Conservation (phyloP, 2,888 invertebrate species). For the Drosophila suboccidentalis region DNA sequence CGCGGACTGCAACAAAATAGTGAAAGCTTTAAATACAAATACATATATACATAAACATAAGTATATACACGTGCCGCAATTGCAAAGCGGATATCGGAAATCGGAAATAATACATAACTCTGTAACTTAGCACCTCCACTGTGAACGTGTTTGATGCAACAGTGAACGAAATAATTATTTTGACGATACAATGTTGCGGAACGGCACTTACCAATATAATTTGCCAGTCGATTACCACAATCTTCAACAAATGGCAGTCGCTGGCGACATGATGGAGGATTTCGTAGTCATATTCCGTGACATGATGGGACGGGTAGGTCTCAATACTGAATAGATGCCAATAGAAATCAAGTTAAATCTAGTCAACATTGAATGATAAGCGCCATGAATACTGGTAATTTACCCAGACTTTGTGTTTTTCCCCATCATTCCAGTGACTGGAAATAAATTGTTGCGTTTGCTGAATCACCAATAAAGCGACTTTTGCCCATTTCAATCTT, state of each 20-base stretch:
- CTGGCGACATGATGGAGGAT: constrained; percentile 91
- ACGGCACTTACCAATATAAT: constrained; percentile 83
- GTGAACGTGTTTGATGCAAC: constrained; percentile 11
- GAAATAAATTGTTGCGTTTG: constrained; percentile 5
- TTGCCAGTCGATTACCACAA: constrained; percentile 89
- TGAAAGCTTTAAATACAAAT: constrained; percentile 38
- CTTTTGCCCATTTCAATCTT: constrained; percentile 49
- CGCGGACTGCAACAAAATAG: constrained; percentile 42
- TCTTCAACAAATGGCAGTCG: constrained; percentile 87
- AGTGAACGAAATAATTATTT: neutral
- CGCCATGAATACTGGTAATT: no score
- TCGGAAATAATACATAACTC: constrained; percentile 19
- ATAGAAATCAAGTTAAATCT: neutral
- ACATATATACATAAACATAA: constrained; percentile 1
- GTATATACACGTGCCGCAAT: constrained; percentile 21
- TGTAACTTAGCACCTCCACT: constrained; percentile 28
- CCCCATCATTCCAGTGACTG: constrained; percentile 8
- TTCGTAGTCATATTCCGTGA: constrained; percentile 90
- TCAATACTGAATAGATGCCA: neutral
- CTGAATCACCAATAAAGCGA: constrained; percentile 34
- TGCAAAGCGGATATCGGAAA: constrained; percentile 33
- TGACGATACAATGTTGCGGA: constrained; percentile 78
- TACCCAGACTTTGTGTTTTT: constrained; percentile 13
- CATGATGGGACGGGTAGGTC: constrained; percentile 89
- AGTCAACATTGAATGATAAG: constrained; percentile 4